Percentiles rank a stretch among this genome's conserved stretches.
phyloP scores from a whole-genome alignment of 2,888 invertebrate genomes.

The Leptinotarsa juncta region DNA sequence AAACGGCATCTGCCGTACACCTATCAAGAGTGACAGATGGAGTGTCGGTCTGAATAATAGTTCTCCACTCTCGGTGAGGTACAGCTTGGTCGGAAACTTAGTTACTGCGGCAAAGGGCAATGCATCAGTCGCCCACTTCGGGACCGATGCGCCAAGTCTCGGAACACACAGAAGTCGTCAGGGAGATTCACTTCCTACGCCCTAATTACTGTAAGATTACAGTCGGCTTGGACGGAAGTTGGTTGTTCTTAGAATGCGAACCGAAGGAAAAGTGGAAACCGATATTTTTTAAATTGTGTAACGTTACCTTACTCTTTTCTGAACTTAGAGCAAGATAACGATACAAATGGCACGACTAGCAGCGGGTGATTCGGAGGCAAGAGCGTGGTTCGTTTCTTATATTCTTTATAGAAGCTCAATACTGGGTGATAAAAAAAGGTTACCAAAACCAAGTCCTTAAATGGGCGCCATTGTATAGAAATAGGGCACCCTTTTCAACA shows the following conservation, averaged over 20 bases:
- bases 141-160: conserved; percentile 23
- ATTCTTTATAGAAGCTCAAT: no score
- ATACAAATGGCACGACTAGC: no score
- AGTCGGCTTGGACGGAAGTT: neutral
- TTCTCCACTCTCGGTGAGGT: conserved; percentile 48
- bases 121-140: conserved; percentile 41
- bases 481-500: no score
- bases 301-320: no score
- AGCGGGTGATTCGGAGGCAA: no score
- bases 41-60: conserved; percentile 52
- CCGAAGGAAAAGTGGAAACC: neutral
- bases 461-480: no score
- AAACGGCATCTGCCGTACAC: conserved; percentile 48
- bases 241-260: neutral
- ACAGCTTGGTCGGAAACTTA: conserved; percentile 55
- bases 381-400: no score
- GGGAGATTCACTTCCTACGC: conserved; percentile 1
- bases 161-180: conserved; percentile 16
- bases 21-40: conserved; percentile 56
- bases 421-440: no score
- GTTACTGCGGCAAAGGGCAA: conserved; percentile 48
- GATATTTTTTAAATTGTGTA: no score
- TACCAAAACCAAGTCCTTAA: no score
- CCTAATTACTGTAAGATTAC: neutral
- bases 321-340: no score